These are phyloP conservation scores for Tachypleus tridentatus DNA, from an alignment of 1,140 invertebrate genomes.

Conservation along the genomic window DNA sequence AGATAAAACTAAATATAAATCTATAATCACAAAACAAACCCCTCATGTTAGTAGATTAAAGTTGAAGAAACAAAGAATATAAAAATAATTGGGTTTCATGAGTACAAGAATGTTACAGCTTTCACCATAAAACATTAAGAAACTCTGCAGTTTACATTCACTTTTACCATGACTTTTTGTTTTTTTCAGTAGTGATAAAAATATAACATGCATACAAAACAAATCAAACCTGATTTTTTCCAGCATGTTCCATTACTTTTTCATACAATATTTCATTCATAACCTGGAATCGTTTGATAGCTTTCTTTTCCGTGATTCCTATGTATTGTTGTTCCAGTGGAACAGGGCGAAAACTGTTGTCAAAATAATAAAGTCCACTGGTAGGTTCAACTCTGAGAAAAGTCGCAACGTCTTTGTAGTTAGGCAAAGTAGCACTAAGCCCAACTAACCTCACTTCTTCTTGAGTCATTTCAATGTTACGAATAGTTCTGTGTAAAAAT, in stretches of 20 bases:
- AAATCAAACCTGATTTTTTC: constrained; percentile 75
- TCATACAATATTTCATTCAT: constrained; percentile 99
- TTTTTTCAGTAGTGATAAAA: not conserved
- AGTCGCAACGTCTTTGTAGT: constrained; percentile 93
- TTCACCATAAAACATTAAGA: not conserved
- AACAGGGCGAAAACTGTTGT: constrained; percentile 95
- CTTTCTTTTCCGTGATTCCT: constrained; percentile 98
- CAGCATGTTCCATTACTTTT: constrained; percentile 98
- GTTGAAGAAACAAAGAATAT: not conserved
- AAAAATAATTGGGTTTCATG: constrained; percentile 8
- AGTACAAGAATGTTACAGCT: not conserved
- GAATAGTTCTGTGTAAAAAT: constrained; percentile 53
- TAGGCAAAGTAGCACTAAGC: constrained; percentile 92
- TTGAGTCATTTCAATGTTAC: constrained; percentile 82
- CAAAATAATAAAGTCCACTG: constrained; percentile 87
- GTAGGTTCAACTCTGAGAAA: constrained; percentile 79
- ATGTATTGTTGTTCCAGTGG: constrained; percentile 98
- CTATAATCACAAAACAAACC: no score
- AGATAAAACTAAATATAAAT: no score
- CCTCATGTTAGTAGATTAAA: no score
- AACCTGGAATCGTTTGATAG: constrained; percentile 91
- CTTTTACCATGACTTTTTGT: not conserved
- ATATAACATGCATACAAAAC: not conserved
- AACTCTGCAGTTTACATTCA: not conserved
- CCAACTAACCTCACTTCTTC: constrained; percentile 93